Base-by-base conservation (phyloP, 2,888 invertebrate genomes). In the Ectemnius lituratus region DNA sequence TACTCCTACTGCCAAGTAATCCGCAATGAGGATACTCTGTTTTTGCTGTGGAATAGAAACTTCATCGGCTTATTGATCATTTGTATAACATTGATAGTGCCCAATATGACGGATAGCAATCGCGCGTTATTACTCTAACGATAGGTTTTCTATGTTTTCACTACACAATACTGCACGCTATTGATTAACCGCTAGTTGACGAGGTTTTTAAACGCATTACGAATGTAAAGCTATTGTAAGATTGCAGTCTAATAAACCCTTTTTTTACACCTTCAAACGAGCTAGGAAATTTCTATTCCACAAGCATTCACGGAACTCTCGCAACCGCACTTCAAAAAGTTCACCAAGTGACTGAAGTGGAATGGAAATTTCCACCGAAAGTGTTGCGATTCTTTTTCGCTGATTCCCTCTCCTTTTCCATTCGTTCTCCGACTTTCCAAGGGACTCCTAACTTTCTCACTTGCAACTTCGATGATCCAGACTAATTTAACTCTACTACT, bases 251-350 rank as follows among this genome's bases (percentile, higher is more conserved):
- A 84, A 82, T 79, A 84, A 82, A 85, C 58, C 64, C 76, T 83
- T 56, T 79, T 23, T 78, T 62, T 79, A 73, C 46, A 76, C 64
- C 68, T 75, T 76, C 46, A 70, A 67, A 71, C 59, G 0, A 56
- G 47, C 67, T 18, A 82, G 88, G 88, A 89, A 90, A 89, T 91
- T 91, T 91, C 91, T 90, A 90, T 91, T 91, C 91, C 91, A 91
- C 91, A 90, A 74, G 84, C 79, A 80, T 67, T 62, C 20, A 57
- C 67, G 71, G 27, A 57, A 37, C 47, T 60, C 27, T 67, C 62
- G 20, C 5, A 62, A 6, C 13, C 74, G 62, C 23, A 0, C n/a
- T 58, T 66, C 57, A 11, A 49, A 63, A 49, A 49, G 14, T 20
- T 27, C n/a, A 16, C 27, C 18, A 23, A 65, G 62, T 61, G 18